Evolutionary conservation across 1,140 invertebrate species (phyloP), one percentile per base, ranked within the genome.

Genomic region (Diorhabda elongata): DNA sequence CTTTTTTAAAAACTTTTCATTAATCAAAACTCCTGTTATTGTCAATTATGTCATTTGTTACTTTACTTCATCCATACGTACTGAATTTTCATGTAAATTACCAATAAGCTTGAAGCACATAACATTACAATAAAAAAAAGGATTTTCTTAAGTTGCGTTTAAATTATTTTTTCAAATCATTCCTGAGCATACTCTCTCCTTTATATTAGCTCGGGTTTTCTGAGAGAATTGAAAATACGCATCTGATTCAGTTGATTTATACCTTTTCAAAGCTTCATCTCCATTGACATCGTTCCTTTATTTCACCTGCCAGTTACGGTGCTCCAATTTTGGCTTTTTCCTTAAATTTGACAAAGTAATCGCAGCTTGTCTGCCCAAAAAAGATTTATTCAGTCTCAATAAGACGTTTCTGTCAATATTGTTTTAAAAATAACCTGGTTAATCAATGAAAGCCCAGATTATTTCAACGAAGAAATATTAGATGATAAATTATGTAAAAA

Each of bases 171-270:
- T 52, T 52, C 6, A 52, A n/a, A 52, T 52, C 47, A n/a, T 52
- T 6, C n/a, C n/a, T 52, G n/a, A 52, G n/a, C 47, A 8, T n/a
- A 52, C 47, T 4, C n/a, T 52, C n/a, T n/a, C 47, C 47, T 52
- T n/a, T 8, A 52, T 52, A 52, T 52, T 52, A 8, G 6, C 6
- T 6, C 47, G 47, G 47, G n/a, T 52, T 52, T 52, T n/a, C 47
- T 52, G n/a, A 52, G 6, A 52, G 47, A 52, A 52, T 52, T 52
- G 47, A 4, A 52, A 52, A 52, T 52, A n/a, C 47, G 47, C 47
- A 52, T 52, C 47, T 52, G 47, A 52, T 52, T 52, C n/a, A n/a
- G 47, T 52, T 52, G 47, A 52, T 52, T 52, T 52, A 52, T 52
- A 52, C 47, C 47, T 52, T 52, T 52, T 52, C 47, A 52, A 52